Conservation (phyloP, 2,797 vertebrate species). For the Petrocephalus schoutedeni region DNA sequence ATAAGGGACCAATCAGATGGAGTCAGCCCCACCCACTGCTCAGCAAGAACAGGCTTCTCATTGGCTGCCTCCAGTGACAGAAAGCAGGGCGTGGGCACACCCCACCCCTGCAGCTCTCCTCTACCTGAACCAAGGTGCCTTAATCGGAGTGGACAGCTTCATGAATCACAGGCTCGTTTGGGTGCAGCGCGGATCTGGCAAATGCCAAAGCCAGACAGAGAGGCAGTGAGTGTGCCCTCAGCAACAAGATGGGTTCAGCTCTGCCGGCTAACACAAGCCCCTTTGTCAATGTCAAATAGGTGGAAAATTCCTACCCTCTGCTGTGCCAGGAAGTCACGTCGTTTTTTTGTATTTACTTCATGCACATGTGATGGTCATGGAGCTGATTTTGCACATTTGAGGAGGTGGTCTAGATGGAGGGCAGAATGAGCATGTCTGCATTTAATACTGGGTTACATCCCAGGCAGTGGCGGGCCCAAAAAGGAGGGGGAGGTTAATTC, state of each 20-base stretch:
- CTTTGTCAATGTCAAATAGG: not conserved
- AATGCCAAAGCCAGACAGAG: not conserved
- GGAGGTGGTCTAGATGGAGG: not conserved
- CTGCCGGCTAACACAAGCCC: not conserved
- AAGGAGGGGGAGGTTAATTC: not conserved
- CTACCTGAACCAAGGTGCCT: conserved; percentile 18
- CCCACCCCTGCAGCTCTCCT: not conserved
- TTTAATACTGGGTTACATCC: not conserved
- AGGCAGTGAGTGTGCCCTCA: not conserved
- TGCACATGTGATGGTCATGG: not conserved
- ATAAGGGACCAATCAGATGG: not conserved
- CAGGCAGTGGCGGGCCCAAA: not conserved
- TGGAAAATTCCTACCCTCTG: not conserved
- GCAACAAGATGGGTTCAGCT: not conserved
- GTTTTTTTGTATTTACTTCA: not conserved
- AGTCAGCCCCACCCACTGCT: not conserved
- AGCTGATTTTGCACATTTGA: not conserved
- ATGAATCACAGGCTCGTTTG: conserved; percentile 9
- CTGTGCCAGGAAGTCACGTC: not conserved
- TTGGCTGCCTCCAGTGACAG: conserved; percentile 8
- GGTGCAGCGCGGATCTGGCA: not conserved
- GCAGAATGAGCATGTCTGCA: not conserved
- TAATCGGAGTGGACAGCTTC: conserved; percentile 5
- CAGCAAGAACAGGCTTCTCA: not conserved
- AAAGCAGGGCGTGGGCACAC: not conserved